Conservation (phyloP, 2,113 vertebrate species). For the Eurypyga helias region DNA sequence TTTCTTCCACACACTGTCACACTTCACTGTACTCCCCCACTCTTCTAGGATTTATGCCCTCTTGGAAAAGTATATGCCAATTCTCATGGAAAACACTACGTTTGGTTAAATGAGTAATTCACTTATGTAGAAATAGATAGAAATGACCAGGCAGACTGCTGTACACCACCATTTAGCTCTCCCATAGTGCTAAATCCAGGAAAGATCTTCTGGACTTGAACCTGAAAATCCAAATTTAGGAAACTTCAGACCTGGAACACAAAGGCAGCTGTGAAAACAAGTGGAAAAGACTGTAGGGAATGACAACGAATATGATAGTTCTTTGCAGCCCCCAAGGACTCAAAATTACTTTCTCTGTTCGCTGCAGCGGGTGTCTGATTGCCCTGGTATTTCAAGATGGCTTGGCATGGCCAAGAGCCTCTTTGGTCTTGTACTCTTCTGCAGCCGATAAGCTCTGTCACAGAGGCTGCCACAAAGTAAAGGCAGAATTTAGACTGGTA, state of each 20-base stretch:
- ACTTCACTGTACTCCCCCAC: not conserved
- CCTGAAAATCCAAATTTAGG: not conserved
- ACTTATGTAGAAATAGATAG: not conserved
- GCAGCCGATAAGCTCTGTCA: not conserved
- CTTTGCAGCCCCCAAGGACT: not conserved
- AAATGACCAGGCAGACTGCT: not conserved
- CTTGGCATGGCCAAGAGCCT: not conserved
- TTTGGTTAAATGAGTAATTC: not conserved
- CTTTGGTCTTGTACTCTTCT: not conserved
- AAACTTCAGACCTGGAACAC: constrained; percentile 20
- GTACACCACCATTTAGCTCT: not conserved
- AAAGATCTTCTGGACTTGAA: constrained; percentile 2
- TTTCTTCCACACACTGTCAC: not conserved
- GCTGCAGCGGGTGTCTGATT: not conserved
- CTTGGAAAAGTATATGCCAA: not conserved
- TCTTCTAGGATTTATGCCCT: not conserved
- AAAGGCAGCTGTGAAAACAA: constrained; percentile 49
- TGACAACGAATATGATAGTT: not conserved
- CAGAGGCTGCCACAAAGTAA: not conserved
- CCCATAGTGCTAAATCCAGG: not conserved
- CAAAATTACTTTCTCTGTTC: not conserved
- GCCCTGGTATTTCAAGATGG: not conserved
- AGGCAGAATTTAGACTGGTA: not conserved
- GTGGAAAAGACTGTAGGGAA: not conserved
- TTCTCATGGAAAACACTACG: not conserved